These are phyloP conservation scores for Chydorus sphaericus DNA, from an alignment of 2,888 invertebrate species.

Conservation along the genomic window DNA sequence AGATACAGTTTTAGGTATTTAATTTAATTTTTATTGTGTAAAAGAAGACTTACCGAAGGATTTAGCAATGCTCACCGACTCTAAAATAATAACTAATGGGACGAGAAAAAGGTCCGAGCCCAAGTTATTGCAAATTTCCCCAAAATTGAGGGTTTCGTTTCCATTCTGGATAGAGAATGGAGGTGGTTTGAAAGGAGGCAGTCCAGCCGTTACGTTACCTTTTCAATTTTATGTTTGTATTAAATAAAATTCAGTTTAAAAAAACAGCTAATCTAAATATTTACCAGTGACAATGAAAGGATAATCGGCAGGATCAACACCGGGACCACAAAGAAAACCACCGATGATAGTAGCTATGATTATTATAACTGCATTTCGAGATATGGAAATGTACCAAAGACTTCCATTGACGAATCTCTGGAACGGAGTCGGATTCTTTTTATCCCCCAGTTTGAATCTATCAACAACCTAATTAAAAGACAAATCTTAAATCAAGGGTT, in stretches of 20 bases:
- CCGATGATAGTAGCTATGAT: slow-evolving; percentile 50
- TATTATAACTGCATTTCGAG: slow-evolving; percentile 65
- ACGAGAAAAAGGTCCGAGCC: slow-evolving; percentile 73
- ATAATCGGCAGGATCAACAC: background rate
- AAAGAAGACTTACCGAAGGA: slow-evolving; percentile 56
- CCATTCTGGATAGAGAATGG: slow-evolving; percentile 6
- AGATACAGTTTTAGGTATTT: background rate
- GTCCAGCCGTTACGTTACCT: slow-evolving; percentile 13
- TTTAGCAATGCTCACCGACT: slow-evolving; percentile 90
- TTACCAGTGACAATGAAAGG: background rate
- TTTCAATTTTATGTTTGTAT: background rate
- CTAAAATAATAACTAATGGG: slow-evolving; percentile 77
- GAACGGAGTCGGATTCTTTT: background rate
- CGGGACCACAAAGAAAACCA: slow-evolving; percentile 24
- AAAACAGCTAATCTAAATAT: background rate
- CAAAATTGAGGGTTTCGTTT: slow-evolving; percentile 30
- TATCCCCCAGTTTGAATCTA: background rate
- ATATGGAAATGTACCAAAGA: slow-evolving; percentile 53
- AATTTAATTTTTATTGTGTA: background rate
- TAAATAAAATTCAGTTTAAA: background rate
- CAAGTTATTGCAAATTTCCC: slow-evolving; percentile 49
- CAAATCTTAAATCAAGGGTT: too few relatives aligned
- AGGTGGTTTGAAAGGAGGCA: slow-evolving; percentile 7
- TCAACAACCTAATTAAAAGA: too few relatives aligned
- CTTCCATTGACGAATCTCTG: slow-evolving; percentile 39